Evolutionary conservation across 2,888 invertebrate species (phyloP).

Genomic region (Exocentrus adspersus): DNA sequence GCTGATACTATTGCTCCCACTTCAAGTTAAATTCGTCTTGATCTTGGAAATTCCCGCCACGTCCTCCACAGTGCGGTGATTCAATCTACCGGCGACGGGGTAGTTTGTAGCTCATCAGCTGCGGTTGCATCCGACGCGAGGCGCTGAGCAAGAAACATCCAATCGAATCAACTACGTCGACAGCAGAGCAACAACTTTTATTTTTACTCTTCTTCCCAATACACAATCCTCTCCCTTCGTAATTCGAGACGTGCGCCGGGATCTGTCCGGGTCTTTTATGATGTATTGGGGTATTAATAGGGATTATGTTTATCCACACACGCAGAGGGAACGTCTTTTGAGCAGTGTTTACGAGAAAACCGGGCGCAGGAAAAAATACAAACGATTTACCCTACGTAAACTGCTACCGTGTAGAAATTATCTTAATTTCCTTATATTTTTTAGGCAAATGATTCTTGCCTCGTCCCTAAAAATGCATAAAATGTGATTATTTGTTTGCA

Average conservation of each 20-base stretch:
- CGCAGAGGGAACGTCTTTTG: too few species aligned
- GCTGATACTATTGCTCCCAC: too few species aligned
- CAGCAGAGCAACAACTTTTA: slow-evolving; percentile 6
- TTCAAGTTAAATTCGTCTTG: too few species aligned
- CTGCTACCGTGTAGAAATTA: too few species aligned
- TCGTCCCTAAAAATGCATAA: too few species aligned
- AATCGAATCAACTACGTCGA: slow-evolving; percentile 10
- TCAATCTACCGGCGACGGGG: slow-evolving; percentile 48
- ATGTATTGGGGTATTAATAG: neutral
- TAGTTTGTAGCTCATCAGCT: slow-evolving; percentile 50
- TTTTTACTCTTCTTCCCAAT: neutral
- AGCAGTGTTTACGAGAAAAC: too few species aligned
- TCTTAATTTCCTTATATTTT: too few species aligned
- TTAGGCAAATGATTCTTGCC: too few species aligned
- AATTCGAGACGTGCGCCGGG: neutral
- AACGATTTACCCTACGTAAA: too few species aligned
- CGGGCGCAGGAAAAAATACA: too few species aligned
- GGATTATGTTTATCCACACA: neutral
- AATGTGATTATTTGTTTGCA: too few species aligned
- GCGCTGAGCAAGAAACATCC: slow-evolving; percentile 16
- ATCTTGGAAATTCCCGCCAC: slow-evolving; percentile 43
- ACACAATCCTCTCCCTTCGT: neutral
- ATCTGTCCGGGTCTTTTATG: neutral
- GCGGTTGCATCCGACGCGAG: slow-evolving; percentile 11
- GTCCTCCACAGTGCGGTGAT: slow-evolving; percentile 45